Evolutionary conservation across 2,888 invertebrate species (phyloP), one percentile per base, ranked within the genome.

Genomic region (Aspidapion aeneum): DNA sequence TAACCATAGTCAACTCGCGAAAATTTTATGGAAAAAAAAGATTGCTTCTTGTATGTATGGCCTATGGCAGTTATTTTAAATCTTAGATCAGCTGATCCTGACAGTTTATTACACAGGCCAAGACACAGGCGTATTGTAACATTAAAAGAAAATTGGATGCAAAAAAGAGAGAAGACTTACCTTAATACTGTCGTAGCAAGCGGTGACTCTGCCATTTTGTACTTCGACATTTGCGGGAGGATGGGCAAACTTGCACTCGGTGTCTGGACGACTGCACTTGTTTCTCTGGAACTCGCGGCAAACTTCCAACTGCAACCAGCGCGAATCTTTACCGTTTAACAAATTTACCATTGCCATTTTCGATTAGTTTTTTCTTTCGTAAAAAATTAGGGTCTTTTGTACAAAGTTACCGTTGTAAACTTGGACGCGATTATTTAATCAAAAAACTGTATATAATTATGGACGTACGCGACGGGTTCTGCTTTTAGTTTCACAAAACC

Each of bases 121-220:
- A n/a, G n/a, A n/a, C n/a, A n/a, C n/a, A n/a, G n/a, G n/a, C n/a
- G n/a, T n/a, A n/a, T n/a, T n/a, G n/a, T n/a, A n/a, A n/a, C n/a
- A n/a, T n/a, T n/a, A 7, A 35, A 35, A 35, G 35, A 35, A 35
- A 35, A 35, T 7, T 35, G 12, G n/a, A n/a, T n/a, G 12, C 35
- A 35, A 35, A 3, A 35, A 35, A 35, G 3, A 35, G 35, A 35
- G 35, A 52, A 50, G 16, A 61, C 72, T 87, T 85, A 99, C 99
- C 97, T 99, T 99, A 85, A 99, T 98, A 85, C 97, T 98, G 87
- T 99, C 99, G 89, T 98, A 99, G 88, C 99, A 99, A 77, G 99
- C 99, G 77, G 98, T 98, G 79, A 99, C 99, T 79, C 98, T 90
- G 81, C 99, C 99, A 84, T 98, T 99, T 87, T 98, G 98, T 79